Percentiles rank a stretch among this genome's conserved stretches.
Conservation (phyloP, 2,113 vertebrate genomes). For the Dermatemys mawii region DNA sequence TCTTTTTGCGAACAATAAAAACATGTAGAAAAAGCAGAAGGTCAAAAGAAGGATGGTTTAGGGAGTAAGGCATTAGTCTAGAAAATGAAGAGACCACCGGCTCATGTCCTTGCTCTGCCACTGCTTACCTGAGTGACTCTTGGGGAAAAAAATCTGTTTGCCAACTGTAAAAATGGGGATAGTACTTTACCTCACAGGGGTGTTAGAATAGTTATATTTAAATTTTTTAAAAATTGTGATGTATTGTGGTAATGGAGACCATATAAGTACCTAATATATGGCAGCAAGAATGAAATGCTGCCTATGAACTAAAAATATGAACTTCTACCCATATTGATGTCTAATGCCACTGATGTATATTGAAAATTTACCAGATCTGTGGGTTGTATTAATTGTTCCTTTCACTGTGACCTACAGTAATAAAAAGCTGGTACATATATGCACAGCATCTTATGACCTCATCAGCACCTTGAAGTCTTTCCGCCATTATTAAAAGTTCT, state of each 20-base stretch:
- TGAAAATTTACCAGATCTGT: neutral
- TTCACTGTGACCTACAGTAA: neutral
- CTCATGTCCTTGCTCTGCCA: neutral
- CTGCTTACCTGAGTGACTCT: rapidly evolving
- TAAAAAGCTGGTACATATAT: neutral
- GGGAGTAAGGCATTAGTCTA: neutral
- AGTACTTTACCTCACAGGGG: neutral
- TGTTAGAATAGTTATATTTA: neutral
- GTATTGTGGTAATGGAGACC: neutral
- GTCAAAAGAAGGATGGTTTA: neutral
- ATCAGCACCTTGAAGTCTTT: neutral
- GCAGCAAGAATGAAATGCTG: neutral
- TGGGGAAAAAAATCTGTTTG: neutral
- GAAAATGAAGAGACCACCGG: neutral
- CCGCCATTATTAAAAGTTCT: neutral
- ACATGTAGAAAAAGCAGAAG: neutral
- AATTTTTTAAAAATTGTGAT: neutral
- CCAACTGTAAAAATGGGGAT: neutral
- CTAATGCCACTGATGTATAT: neutral
- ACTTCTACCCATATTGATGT: neutral
- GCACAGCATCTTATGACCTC: neutral
- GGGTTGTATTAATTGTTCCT: neutral
- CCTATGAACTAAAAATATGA: neutral
- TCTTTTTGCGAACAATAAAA: neutral
- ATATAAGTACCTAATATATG: neutral